Base-by-base conservation (phyloP, 2,888 invertebrate genomes). In the Camptogramma bilineatum region DNA sequence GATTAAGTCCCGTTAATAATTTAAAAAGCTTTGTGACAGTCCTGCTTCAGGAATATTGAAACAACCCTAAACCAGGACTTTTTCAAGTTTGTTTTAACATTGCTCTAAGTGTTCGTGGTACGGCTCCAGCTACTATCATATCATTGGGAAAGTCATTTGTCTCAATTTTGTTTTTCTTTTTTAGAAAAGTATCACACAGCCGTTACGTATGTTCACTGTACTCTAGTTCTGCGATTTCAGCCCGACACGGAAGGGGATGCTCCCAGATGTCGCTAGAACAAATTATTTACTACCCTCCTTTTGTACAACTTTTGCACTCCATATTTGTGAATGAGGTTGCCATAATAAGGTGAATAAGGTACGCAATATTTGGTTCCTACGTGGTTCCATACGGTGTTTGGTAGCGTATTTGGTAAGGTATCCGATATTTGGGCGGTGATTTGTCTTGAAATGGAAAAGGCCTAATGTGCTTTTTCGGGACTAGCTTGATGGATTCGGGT, bases 251-350 rank as follows among this genome's bases (percentile, higher is more conserved):
- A 91, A 91, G 80, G 88, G 92, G 91, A 84, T 84, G 91, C 82
- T 16, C 87, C 90, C 91, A 90, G 88, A 90, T 92, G 92, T 92
- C 92, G 84, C 82, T 67, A 78, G 79, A 80, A 81, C 88, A 89
- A 91, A 91, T 92, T 92, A 92, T 92, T 91, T 91, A 91, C 91
- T 86, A 84, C 86, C 84, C 78, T 76, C 80, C 84, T 86, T 86
- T 89, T 90, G 85, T 87, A 85, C 69, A 66, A 77, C 76, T 66
- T 61, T 66, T 82, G 83, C 84, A 83, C 82, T 81, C 78, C 79
- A 79, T 84, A 84, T 85, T 81, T 64, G 71, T 61, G 66, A 61
- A 64, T 53, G 62, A 64, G 58, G 54, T 66, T 44, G 24, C 50
- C 34, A n/a, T 47, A 58, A 62, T 62, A 56, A 51, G 46, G 46